Evolutionary conservation across 2,113 vertebrate species (phyloP).

Genomic region (Microtus richardsoni): DNA sequence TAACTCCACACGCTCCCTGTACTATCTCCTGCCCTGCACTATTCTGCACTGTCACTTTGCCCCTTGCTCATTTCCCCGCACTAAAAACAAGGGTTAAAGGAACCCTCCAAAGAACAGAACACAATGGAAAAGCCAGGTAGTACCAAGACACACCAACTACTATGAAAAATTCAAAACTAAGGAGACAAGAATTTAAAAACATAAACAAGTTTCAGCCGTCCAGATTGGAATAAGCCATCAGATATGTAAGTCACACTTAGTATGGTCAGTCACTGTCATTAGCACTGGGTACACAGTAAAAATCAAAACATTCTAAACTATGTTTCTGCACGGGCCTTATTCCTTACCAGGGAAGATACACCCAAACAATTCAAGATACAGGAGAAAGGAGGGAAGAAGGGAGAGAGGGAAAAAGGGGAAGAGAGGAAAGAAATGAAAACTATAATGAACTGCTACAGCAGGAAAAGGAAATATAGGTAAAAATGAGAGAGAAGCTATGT

Average conservation of each 20-base stretch:
- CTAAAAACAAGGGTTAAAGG: not conserved
- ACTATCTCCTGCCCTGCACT: not conserved
- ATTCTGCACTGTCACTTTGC: not conserved
- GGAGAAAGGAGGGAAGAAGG: not conserved
- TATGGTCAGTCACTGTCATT: not conserved
- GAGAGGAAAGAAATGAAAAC: not conserved
- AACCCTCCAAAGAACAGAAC: not conserved
- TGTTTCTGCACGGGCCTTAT: not conserved
- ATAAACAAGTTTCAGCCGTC: not conserved
- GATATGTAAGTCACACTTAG: not conserved
- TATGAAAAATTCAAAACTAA: not conserved
- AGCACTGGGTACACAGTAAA: not conserved
- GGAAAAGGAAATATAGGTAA: not conserved
- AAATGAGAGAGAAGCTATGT: not conserved
- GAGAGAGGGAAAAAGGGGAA: too few relatives aligned
- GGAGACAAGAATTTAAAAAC: not conserved
- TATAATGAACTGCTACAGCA: not conserved
- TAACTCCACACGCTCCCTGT: not conserved
- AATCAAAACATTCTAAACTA: not conserved
- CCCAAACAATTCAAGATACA: not conserved
- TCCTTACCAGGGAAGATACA: not conserved
- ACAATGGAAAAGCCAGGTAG: not conserved
- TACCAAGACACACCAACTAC: not conserved
- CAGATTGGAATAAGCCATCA: not conserved
- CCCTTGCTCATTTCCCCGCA: not conserved